Base-by-base conservation (phyloP, 2,113 vertebrate genomes). In the Serinus canaria region DNA sequence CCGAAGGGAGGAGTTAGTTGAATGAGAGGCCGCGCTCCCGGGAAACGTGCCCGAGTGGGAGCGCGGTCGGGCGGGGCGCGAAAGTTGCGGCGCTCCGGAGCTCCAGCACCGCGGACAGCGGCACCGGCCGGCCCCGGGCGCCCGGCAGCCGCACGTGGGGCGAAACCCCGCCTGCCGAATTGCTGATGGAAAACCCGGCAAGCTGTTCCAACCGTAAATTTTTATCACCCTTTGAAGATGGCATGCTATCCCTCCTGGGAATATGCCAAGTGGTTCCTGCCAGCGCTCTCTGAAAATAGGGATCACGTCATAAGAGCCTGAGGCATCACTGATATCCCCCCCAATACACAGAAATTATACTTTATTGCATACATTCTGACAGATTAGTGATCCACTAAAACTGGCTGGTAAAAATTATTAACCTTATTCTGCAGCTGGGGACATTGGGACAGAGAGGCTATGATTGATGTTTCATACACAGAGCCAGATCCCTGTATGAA, bases 91-190 rank as follows among this genome's bases (percentile, higher is more conserved):
- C 17, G 10, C 63, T 46, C 6, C 25, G 23, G 63, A 18, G 55
- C 23, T 94, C 87, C 97, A 97, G 97, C 92, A 97, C 97, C 95
- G n/a, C 75, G 96, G 70, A 66, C 70, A 85, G 82, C 69, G 69
- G 49, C 59, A 15, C 18, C 24, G 6, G 28, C 35, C 24, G 13
- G 39, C 23, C 13, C 35, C 21, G 41, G 39, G 3, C 0, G 2
- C 6, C 69, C 55, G 15, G 18, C 64, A 3, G 0, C 35, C 1
- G 0, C 64, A 3, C 39, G 0, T 0, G 7, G 20, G 21, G 37
- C 28, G 9, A 13, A 28, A 22, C 28, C 70, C n/a, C 62, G 78
- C 70, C 39, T 1, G 70, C 63, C 0, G 21, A 1, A 23, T 1
- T 17, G 2, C 10, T 0, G 4, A 9, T 3, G 72, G 55, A 27